Evolutionary conservation across 35 echinoderm and acorn worm genomes (phyloP).

Genomic region (Stichopus chloronotus): DNA sequence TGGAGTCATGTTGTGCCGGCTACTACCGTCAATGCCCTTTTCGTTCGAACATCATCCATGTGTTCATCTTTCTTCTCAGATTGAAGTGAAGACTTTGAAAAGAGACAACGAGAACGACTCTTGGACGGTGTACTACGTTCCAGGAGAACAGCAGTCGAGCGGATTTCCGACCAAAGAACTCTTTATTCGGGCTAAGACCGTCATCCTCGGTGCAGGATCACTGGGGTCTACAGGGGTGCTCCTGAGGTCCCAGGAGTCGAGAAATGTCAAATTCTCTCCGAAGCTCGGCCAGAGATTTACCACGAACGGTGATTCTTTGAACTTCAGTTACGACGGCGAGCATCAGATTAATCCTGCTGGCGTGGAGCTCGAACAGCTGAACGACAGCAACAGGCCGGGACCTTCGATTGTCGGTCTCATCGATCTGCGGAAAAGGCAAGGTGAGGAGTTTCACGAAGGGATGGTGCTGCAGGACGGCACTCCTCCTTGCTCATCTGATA

Average conservation of each 20-base stretch:
- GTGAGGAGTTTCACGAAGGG: constrained; percentile 57
- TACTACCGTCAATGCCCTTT: too few relatives aligned
- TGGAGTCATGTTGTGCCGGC: too few relatives aligned
- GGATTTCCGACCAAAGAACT: constrained; percentile 52
- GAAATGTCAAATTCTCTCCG: constrained; percentile 17
- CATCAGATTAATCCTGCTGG: constrained; percentile 54
- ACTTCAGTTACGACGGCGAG: constrained; percentile 60
- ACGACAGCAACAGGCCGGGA: constrained; percentile 51
- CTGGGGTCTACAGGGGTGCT: constrained; percentile 68
- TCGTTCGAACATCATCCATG: too few relatives aligned
- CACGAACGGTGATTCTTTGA: constrained; percentile 73
- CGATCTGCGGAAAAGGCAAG: constrained; percentile 53
- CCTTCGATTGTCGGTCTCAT: constrained; percentile 66
- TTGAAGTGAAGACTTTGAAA: constrained; percentile 43
- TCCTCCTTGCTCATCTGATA: constrained; percentile 64
- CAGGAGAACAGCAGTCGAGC: constrained; percentile 3
- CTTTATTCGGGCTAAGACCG: constrained; percentile 51
- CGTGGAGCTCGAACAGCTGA: constrained; percentile 55
- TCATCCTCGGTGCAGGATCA: constrained; percentile 67
- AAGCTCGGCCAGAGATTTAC: constrained; percentile 63
- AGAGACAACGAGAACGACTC: constrained; percentile 14
- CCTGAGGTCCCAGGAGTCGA: constrained; percentile 35
- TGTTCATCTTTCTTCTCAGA: background rate
- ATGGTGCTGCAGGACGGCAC: constrained; percentile 69
- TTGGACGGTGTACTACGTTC: constrained; percentile 44